These are phyloP conservation scores for Cryptophagus acutangulus DNA, from an alignment of 2,888 invertebrate genomes.

Conservation along the genomic window DNA sequence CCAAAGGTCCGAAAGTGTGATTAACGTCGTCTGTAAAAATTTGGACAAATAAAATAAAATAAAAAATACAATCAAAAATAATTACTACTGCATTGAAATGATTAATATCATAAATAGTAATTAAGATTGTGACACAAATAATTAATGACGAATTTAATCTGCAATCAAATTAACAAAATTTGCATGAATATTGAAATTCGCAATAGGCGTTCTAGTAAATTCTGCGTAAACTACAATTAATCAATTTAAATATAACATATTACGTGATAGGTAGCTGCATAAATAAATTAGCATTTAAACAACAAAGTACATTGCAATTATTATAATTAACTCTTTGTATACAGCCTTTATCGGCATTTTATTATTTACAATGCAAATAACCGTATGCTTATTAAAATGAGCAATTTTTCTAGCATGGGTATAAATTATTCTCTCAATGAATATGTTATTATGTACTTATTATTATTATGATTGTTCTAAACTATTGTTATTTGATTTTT, in stretches of 20 bases:
- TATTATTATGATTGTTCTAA: conserved; percentile 1
- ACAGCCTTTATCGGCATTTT: too few species aligned
- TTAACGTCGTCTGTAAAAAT: conserved; percentile 57
- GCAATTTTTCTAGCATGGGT: too few species aligned
- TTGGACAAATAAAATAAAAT: neutral
- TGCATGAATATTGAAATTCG: neutral
- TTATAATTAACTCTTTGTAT: too few species aligned
- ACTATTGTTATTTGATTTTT: conserved; percentile 9
- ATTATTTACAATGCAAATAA: too few species aligned
- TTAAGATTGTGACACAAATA: too few species aligned
- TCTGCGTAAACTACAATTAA: neutral
- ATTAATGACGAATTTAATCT: too few species aligned
- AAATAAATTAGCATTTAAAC: too few species aligned
- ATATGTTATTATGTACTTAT: conserved; percentile 4
- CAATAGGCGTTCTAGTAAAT: neutral
- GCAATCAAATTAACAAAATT: neutral
- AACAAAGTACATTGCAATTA: too few species aligned
- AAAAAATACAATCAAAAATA: neutral
- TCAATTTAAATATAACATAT: too few species aligned
- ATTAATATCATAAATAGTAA: too few species aligned
- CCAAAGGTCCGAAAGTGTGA: conserved; percentile 80
- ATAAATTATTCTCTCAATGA: conserved; percentile 1
- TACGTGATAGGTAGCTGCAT: too few species aligned
- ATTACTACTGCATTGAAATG: neutral
- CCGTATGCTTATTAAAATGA: too few species aligned